These are phyloP conservation scores for Synanthedon myopaeformis DNA, from an alignment of 2,888 invertebrate genomes.

Conservation along the genomic window DNA sequence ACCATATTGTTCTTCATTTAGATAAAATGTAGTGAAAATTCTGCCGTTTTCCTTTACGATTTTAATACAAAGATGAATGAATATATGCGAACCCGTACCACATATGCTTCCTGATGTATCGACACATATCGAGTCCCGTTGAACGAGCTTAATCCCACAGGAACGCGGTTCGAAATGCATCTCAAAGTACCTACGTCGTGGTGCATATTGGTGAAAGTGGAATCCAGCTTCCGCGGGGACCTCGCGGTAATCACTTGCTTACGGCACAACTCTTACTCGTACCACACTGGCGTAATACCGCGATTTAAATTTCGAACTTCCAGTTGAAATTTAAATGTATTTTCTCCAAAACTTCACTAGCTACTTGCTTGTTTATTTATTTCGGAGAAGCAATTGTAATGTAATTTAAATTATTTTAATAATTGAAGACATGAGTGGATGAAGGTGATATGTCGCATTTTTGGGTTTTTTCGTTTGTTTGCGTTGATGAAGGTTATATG, in stretches of 20 bases:
- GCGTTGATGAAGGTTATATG: too few species aligned
- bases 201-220: conserved; percentile 50
- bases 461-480: too few species aligned
- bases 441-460: too few species aligned
- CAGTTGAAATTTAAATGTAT: neutral
- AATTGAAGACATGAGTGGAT: too few species aligned
- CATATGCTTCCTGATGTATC: neutral
- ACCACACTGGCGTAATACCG: neutral
- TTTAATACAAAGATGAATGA: too few species aligned
- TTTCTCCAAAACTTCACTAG: neutral
- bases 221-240: conserved; percentile 32
- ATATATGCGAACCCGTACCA: too few species aligned
- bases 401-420: too few species aligned
- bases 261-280: neutral
- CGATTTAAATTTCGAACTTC: neutral
- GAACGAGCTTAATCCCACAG: conserved; percentile 19
- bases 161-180: conserved; percentile 45
- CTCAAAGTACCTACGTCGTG: conserved; percentile 21
- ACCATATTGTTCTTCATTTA: too few species aligned
- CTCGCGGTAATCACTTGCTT: conserved; percentile 39
- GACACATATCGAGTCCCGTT: conserved; percentile 18
- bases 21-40: too few species aligned
- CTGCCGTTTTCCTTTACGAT: too few species aligned
- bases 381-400: too few species aligned
- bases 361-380: too few species aligned